Evolutionary conservation across 1,140 invertebrate genomes (phyloP).

Genomic region (Diachasma alloeum): DNA sequence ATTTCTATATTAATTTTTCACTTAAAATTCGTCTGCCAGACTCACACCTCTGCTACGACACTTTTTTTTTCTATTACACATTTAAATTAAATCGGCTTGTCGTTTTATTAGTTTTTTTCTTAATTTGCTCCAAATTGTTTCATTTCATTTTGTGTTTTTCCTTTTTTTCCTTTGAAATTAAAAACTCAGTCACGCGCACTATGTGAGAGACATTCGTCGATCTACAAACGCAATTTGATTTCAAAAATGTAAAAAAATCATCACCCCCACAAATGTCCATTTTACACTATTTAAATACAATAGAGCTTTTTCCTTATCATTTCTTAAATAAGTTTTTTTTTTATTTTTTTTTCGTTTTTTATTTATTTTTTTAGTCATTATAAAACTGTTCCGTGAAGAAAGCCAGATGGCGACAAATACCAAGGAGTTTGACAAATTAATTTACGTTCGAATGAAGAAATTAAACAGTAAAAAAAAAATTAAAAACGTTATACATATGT

Average conservation of each 20-base stretch:
- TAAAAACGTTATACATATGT: slow-evolving; percentile 11
- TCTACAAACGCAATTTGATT: slow-evolving; percentile 64
- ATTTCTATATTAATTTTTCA: slow-evolving; percentile 13
- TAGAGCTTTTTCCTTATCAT: slow-evolving; percentile 58
- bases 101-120: not conserved
- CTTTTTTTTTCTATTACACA: slow-evolving; percentile 22
- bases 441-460: slow-evolving; percentile 36
- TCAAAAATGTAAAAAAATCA: slow-evolving; percentile 55
- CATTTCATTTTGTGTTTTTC: slow-evolving; percentile 41
- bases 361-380: slow-evolving; percentile 39
- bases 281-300: slow-evolving; percentile 67
- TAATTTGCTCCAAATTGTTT: not conserved
- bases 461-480: not conserved
- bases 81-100: slow-evolving; percentile 7
- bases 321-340: slow-evolving; percentile 64
- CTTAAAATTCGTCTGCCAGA: slow-evolving; percentile 10
- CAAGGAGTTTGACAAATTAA: slow-evolving; percentile 47
- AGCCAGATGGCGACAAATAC: slow-evolving; percentile 60
- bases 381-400: slow-evolving; percentile 61
- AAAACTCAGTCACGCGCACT: slow-evolving; percentile 63
- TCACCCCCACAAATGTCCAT: slow-evolving; percentile 59
- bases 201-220: slow-evolving; percentile 64
- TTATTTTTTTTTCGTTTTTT: slow-evolving; percentile 22
- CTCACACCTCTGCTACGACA: slow-evolving; percentile 26
- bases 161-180: slow-evolving; percentile 45